Evolutionary conservation across 2,113 vertebrate genomes (phyloP).

Genomic region (Ophthalmolycus amberensis): DNA sequence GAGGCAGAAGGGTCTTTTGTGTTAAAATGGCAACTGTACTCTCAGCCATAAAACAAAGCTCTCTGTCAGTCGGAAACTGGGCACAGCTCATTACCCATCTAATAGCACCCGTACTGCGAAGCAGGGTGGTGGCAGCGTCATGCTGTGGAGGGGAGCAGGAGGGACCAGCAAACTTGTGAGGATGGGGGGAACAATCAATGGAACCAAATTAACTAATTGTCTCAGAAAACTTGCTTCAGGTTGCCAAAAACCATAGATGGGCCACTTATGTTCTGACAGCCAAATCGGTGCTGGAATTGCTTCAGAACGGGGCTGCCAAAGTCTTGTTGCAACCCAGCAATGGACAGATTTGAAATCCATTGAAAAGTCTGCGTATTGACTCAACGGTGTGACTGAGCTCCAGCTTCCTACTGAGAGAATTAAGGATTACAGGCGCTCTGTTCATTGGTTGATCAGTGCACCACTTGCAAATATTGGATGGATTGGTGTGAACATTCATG

Average conservation of each 20-base stretch:
- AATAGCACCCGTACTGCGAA: conserved; percentile 67
- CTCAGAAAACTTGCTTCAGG: conserved; percentile 28
- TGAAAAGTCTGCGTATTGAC: conserved; percentile 5
- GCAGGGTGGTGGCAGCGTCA: conserved; percentile 61
- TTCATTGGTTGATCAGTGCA: neutral
- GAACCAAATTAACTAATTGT: conserved; percentile 40
- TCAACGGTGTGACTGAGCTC: neutral
- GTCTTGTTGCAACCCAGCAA: neutral
- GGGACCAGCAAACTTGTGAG: conserved; percentile 43
- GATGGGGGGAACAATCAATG: conserved; percentile 43
- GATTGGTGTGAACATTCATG: neutral
- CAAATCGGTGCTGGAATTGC: conserved; percentile 38
- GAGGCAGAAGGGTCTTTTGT: conserved; percentile 34
- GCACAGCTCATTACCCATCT: conserved; percentile 74
- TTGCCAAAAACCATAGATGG: conserved; percentile 42
- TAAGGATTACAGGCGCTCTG: neutral
- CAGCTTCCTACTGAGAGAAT: conserved; percentile 6
- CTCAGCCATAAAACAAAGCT: conserved; percentile 64
- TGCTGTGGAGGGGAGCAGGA: conserved; percentile 62
- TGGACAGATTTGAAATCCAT: conserved; percentile 7
- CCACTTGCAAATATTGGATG: neutral
- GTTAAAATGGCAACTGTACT: conserved; percentile 56
- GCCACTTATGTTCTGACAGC: conserved; percentile 36
- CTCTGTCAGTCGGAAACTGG: conserved; percentile 52
- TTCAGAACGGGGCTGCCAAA: conserved; percentile 35